Evolutionary conservation across 2,797 vertebrate species (phyloP).

Genomic region (Carduelis carduelis): DNA sequence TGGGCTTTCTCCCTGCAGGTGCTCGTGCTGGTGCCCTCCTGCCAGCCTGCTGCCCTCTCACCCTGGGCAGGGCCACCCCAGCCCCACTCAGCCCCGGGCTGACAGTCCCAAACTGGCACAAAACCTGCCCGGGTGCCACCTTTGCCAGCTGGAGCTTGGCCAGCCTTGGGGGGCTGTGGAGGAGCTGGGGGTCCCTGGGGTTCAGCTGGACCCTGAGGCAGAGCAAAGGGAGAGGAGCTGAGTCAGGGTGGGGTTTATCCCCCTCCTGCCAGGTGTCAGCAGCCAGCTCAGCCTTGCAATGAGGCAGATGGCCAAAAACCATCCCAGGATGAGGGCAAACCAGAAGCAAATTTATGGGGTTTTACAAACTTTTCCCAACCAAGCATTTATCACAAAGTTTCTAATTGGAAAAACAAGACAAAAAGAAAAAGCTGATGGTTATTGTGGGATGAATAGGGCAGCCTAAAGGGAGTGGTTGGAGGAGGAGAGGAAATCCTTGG

Average conservation of each 20-base stretch:
- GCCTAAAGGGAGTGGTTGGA: neutral
- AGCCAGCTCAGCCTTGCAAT: neutral
- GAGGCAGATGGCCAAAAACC: rapidly evolving
- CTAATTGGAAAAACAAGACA: neutral
- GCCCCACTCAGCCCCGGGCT: neutral
- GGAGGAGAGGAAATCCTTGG: neutral
- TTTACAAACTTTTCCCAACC: neutral
- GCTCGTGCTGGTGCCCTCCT: neutral
- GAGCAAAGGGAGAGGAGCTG: neutral
- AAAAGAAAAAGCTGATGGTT: neutral
- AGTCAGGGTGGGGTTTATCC: rapidly evolving
- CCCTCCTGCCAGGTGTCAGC: neutral
- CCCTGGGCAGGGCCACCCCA: neutral
- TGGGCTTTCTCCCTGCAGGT: neutral
- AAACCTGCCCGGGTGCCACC: neutral
- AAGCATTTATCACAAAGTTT: neutral
- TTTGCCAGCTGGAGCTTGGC: neutral
- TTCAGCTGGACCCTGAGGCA: rapidly evolving
- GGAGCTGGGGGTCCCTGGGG: neutral
- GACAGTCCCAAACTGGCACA: neutral
- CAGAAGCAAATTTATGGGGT: neutral
- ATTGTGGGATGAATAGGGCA: rapidly evolving
- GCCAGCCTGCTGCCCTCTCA: neutral
- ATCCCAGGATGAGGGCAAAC: rapidly evolving
- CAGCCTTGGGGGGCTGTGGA: neutral